These are phyloP conservation scores for Haemorhous mexicanus DNA, from an alignment of 2,113 vertebrate species.

Conservation along the genomic window DNA sequence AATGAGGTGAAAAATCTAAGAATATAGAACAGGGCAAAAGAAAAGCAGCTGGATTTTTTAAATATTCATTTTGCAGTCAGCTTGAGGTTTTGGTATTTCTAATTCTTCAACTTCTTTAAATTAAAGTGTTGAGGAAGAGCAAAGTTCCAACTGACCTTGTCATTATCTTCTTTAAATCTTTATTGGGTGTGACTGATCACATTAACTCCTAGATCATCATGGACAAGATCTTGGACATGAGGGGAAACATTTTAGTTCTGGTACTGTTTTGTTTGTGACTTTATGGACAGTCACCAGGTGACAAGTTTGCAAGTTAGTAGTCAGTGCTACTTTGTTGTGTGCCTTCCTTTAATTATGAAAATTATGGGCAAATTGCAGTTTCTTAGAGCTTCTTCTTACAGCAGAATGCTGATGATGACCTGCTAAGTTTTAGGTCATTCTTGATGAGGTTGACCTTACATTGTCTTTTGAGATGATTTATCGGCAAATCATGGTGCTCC, in stretches of 20 bases:
- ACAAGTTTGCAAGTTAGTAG: not conserved
- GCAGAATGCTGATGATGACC: not conserved
- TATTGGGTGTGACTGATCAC: not conserved
- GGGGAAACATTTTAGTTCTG: not conserved
- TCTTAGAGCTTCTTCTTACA: not conserved
- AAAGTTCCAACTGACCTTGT: not conserved
- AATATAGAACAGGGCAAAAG: slow-evolving; percentile 1
- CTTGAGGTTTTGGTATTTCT: slow-evolving; percentile 63
- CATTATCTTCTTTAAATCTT: slow-evolving; percentile 19
- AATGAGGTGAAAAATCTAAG: slow-evolving; percentile 64
- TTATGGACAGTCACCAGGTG: not conserved
- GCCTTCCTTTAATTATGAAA: not conserved
- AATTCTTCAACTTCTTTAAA: slow-evolving; percentile 52
- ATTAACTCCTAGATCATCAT: not conserved
- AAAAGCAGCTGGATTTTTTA: slow-evolving; percentile 48
- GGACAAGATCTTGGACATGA: not conserved
- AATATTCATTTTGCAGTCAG: slow-evolving; percentile 57
- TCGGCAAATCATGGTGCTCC: not conserved
- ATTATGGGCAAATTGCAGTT: not conserved
- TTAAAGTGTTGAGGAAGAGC: not conserved
- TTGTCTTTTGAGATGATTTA: not conserved
- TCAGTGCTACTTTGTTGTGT: not conserved
- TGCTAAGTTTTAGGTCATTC: not conserved
- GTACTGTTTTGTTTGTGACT: not conserved
- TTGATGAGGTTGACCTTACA: not conserved